These are phyloP conservation scores for Manis javanica DNA, from an alignment of 2,797 vertebrate genomes.

Conservation along the genomic window DNA sequence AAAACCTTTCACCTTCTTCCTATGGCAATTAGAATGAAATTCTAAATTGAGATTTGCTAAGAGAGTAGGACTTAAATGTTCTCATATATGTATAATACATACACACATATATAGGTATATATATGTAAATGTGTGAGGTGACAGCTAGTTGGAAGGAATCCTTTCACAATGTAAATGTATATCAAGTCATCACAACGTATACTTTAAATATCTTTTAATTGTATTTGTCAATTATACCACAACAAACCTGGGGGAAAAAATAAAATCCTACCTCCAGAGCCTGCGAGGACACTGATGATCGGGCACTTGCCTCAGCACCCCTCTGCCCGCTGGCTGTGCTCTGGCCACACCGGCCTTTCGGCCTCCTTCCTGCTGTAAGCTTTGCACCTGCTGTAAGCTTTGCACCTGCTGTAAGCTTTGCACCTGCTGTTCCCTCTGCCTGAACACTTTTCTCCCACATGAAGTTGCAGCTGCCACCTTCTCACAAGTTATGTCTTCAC, in stretches of 20 bases:
- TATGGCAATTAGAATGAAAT: background rate
- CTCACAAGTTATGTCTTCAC: background rate
- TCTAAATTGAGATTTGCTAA: background rate
- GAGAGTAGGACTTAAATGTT: background rate
- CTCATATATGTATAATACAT: background rate
- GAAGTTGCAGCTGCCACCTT: background rate
- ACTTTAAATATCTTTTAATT: background rate
- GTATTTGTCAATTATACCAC: background rate
- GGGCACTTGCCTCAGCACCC: too few relatives aligned
- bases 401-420: background rate
- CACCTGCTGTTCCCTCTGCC: background rate
- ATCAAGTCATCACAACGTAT: background rate
- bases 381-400: background rate
- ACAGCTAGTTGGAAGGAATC: background rate
- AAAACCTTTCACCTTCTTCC: background rate
- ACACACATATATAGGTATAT: too few relatives aligned
- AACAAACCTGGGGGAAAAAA: background rate
- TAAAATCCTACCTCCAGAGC: background rate
- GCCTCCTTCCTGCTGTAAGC: background rate
- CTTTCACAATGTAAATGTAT: background rate
- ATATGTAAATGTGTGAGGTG: background rate
- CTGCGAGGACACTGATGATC: background rate
- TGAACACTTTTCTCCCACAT: background rate
- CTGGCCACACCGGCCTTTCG: too few relatives aligned
- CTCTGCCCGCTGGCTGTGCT: accelerated